phyloP scores from a whole-genome alignment of 2,888 invertebrate species.

The Crossocerus cetratus region DNA sequence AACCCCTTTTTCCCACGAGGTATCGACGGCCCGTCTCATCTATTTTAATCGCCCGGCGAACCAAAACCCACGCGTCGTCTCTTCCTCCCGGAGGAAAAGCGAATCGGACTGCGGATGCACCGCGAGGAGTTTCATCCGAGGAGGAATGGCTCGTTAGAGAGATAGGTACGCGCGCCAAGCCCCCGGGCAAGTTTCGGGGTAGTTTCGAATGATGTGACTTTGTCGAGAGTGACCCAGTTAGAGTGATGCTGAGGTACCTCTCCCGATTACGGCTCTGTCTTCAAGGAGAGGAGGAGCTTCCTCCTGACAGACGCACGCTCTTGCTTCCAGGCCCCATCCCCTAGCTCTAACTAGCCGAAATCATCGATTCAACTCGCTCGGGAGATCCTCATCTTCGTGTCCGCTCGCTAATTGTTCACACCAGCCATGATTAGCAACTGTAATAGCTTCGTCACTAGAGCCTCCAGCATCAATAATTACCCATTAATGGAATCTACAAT shows the following conservation, averaged over 20 bases:
- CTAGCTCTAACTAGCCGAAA: constrained; percentile 5
- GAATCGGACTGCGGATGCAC: neutral
- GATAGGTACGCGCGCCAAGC: neutral
- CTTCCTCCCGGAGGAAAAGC: neutral
- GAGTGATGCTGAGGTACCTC: constrained; percentile 25
- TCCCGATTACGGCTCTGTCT: constrained; percentile 50
- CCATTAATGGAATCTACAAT: too few species aligned
- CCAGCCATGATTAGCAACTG: neutral
- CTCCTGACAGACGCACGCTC: constrained; percentile 46
- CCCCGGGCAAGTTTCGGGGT: constrained; percentile 37
- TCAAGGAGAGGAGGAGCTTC: constrained; percentile 37
- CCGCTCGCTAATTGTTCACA: constrained; percentile 24
- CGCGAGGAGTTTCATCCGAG: neutral
- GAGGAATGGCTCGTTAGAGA: constrained; percentile 25
- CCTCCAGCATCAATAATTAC: too few species aligned
- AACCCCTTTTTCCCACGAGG: neutral
- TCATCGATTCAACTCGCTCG: constrained; percentile 14
- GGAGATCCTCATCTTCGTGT: neutral
- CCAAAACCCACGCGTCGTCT: neutral
- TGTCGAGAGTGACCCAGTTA: constrained; percentile 51
- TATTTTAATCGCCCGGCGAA: neutral
- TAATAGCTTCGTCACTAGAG: too few species aligned
- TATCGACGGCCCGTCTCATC: neutral
- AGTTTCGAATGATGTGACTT: constrained; percentile 37
- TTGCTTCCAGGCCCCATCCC: constrained; percentile 10